phyloP scores from a whole-genome alignment of 2,888 invertebrate species.

The Cylindroiulus punctatus region DNA sequence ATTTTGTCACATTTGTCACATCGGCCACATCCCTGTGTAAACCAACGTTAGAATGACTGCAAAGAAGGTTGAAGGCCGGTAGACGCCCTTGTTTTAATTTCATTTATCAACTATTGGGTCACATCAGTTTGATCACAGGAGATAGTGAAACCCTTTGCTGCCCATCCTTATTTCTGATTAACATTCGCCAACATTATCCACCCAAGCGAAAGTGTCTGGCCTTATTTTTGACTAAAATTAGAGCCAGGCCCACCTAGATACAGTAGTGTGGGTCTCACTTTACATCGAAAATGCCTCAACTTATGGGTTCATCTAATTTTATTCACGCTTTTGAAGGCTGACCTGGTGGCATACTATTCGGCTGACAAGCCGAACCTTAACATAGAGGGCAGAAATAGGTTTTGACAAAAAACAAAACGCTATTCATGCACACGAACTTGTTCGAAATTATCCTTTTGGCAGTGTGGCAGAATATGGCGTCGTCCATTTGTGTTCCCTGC shows the following conservation, averaged over 20 bases:
- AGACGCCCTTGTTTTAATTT: too few species aligned
- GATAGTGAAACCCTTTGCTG: not conserved
- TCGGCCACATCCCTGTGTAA: too few species aligned
- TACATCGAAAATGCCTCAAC: not conserved
- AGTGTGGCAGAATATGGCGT: not conserved
- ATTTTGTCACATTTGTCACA: too few species aligned
- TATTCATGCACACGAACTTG: conserved; percentile 9
- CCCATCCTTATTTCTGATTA: not conserved
- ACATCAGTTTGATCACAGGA: not conserved
- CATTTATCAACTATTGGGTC: not conserved
- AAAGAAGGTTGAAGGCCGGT: too few species aligned
- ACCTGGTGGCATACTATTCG: not conserved
- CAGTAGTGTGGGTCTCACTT: not conserved
- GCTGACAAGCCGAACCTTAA: not conserved
- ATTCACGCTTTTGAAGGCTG: not conserved
- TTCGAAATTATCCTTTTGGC: not conserved
- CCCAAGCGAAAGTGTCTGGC: not conserved
- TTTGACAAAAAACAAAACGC: not conserved
- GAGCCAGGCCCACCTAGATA: not conserved
- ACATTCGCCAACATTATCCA: conserved; percentile 7
- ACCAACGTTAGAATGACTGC: too few species aligned
- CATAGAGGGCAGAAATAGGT: not conserved
- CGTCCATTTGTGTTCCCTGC: not conserved
- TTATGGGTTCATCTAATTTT: not conserved
- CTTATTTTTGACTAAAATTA: not conserved